Evolutionary conservation across 2,797 vertebrate genomes (phyloP), one percentile per base, ranked within the genome.

Genomic region (Taenioides sp.): DNA sequence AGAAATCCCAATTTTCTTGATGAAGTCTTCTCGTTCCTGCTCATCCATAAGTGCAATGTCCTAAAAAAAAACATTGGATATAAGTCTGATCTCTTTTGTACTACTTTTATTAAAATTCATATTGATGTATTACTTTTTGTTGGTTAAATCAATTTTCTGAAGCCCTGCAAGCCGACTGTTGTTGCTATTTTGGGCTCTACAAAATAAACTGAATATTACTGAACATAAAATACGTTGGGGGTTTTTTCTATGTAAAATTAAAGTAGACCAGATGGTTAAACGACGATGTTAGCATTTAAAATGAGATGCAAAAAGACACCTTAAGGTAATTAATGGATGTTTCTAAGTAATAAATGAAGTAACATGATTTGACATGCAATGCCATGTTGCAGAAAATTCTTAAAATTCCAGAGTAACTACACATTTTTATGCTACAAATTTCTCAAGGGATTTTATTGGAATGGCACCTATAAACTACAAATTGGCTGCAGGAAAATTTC

Each of bases 41-140:
- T 99, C 98, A 1, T 98, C 96, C 98, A 99, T 99, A 47, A 99
- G 85, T 0, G 98, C 97, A 4, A 99, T 99, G 90, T 99, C 98
- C 98, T 99, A 7, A 69, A 12, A 27, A 55, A 60, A 27, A 25
- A 0, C n/a, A 12, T 0, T 47, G 43, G 43, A 47, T 47, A 47
- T 16, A 47, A 47, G 43, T 14, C 12, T 16, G 1, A 58, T 58
- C 23, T 1, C 4, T 23, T 58, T 25, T 25, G n/a, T 55, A 25
- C 25, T 11, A 58, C 0, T 1, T 50, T 54, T n/a, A 54, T 54
- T 54, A 22, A n/a, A 54, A 54, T 54, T 10, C n/a, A 54, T 54
- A 54, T 20, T 50, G 34, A 37, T 10, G 1, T 10, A 37, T 37
- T 37, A 37, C 9, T 10, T 37, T 34, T 34, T 34, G 34, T 34